Percentiles rank a stretch among this genome's conserved stretches.
Conservation (phyloP, 2,888 invertebrate genomes). For the Alloscopus bannaensis region DNA sequence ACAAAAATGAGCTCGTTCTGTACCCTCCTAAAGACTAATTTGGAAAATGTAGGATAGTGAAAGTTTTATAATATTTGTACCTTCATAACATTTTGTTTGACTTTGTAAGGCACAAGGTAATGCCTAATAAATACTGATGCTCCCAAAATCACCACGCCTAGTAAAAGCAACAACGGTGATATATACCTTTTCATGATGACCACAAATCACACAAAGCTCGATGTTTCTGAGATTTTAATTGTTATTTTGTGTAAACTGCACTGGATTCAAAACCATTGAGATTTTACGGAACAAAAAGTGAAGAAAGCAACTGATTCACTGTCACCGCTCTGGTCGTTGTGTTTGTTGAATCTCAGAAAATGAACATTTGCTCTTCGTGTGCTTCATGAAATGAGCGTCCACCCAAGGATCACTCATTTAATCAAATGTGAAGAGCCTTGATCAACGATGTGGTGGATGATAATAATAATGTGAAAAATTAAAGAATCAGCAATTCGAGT, state of each 20-base stretch:
- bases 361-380: not conserved
- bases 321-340: not conserved
- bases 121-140: constrained; percentile 38
- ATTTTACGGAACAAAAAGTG: not conserved
- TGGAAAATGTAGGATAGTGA: too few species aligned
- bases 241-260: not conserved
- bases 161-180: constrained; percentile 26
- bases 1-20: constrained; percentile 16
- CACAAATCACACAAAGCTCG: not conserved
- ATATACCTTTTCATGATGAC: constrained; percentile 38
- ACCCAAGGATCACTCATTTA: too few species aligned
- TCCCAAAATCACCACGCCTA: constrained; percentile 39
- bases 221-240: not conserved
- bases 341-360: not conserved
- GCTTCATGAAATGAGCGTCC: too few species aligned
- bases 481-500: too few species aligned
- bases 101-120: constrained; percentile 40
- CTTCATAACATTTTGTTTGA: constrained; percentile 34
- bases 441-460: too few species aligned
- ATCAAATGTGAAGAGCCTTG: too few species aligned
- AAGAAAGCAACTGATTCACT: not conserved
- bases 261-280: not conserved
- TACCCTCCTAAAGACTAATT: too few species aligned
- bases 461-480: too few species aligned
- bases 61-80: constrained; percentile 11